phyloP scores from a whole-genome alignment of 2,113 vertebrate genomes.

The Illadopsis cleaveri region DNA sequence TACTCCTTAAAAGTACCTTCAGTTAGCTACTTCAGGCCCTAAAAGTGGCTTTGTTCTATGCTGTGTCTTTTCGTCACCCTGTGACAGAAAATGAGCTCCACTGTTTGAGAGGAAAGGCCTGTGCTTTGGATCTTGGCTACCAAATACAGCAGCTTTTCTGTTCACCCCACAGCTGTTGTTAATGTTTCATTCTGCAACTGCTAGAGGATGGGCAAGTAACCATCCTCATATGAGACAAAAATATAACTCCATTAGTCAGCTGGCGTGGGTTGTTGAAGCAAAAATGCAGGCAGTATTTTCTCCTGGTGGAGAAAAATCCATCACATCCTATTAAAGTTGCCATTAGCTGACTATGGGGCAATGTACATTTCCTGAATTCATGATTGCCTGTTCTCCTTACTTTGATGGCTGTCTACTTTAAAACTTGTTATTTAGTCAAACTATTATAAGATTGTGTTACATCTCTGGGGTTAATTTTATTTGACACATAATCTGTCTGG shows the following conservation, averaged over 20 bases:
- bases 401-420: conserved; percentile 49
- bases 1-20: neutral
- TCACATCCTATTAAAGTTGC: conserved; percentile 66
- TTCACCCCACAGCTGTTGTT: conserved; percentile 52
- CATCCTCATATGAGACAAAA: conserved; percentile 44
- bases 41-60: conserved; percentile 1
- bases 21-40: neutral
- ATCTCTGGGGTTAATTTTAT: conserved; percentile 46
- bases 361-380: conserved; percentile 50
- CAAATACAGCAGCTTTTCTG: conserved; percentile 54
- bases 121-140: conserved; percentile 33
- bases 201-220: conserved; percentile 55
- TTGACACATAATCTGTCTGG: conserved; percentile 20
- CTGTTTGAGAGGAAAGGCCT: neutral
- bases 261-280: conserved; percentile 65
- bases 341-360: conserved; percentile 50
- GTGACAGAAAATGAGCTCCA: conserved; percentile 41
- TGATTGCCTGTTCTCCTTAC: conserved; percentile 24
- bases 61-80: neutral
- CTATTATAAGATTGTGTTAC: conserved; percentile 40
- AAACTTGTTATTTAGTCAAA: conserved; percentile 62
- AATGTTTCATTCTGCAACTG: conserved; percentile 59
- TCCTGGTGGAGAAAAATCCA: conserved; percentile 57
- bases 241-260: conserved; percentile 74
- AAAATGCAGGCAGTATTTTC: conserved; percentile 68